Conservation (phyloP, 2,888 invertebrate genomes). For the Strigamia crassipes region DNA sequence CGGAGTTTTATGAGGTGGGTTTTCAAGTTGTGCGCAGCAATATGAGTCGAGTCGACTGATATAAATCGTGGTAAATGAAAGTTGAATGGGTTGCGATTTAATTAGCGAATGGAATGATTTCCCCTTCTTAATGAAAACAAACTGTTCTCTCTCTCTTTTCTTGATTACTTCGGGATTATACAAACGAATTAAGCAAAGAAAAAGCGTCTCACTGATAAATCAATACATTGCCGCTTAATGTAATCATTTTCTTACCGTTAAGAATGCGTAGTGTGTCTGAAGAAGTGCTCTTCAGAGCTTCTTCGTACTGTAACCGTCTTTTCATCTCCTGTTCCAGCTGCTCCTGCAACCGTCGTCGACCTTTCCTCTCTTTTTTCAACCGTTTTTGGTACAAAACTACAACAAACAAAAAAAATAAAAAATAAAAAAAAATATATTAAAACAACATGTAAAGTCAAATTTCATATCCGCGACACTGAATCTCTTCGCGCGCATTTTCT, state of each 20-base stretch:
- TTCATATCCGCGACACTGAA: no score
- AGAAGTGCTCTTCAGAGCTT: conserved; percentile 76
- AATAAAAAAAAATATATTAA: no score
- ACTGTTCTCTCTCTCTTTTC: conserved; percentile 28
- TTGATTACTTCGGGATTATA: conserved; percentile 34
- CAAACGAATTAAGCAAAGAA: conserved; percentile 27
- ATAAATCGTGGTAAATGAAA: conserved; percentile 23
- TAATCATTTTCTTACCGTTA: conserved; percentile 67
- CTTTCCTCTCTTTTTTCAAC: conserved; percentile 83
- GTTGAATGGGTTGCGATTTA: conserved; percentile 31
- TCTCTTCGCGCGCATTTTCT: not conserved
- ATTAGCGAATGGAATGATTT: conserved; percentile 36
- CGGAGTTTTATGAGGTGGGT: not conserved
- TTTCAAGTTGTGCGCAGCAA: not conserved
- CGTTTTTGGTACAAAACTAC: conserved; percentile 87
- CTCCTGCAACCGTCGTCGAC: conserved; percentile 80
- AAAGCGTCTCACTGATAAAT: conserved; percentile 14
- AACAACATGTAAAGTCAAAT: not conserved
- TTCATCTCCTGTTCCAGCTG: conserved; percentile 81
- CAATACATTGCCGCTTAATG: conserved; percentile 43
- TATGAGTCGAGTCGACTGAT: conserved; percentile 25
- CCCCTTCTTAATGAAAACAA: conserved; percentile 31
- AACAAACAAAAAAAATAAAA: conserved; percentile 23
- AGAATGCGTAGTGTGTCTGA: conserved; percentile 77
- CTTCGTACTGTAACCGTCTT: conserved; percentile 77